Percentiles rank a stretch among this genome's conserved stretches.
phyloP scores from a whole-genome alignment of 2,797 vertebrate genomes.

The Gambelia wislizenii region DNA sequence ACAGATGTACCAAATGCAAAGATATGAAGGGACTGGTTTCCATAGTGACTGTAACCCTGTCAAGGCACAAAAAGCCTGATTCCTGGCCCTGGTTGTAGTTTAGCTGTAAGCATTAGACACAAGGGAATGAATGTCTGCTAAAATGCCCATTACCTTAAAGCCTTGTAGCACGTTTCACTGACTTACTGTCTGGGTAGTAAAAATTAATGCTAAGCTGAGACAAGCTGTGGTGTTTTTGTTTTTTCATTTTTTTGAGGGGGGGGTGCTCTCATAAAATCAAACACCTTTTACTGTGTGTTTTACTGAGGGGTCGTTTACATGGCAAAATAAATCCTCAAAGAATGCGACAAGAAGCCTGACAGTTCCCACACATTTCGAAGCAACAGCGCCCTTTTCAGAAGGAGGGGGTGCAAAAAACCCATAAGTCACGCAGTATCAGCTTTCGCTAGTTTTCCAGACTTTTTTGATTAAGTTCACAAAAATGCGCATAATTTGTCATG shows the following conservation, averaged over 20 bases:
- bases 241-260: not conserved
- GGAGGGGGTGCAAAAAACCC: no score
- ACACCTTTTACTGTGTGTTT: not conserved
- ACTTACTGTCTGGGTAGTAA: not conserved
- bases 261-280: not conserved
- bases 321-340: no score
- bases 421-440: no score
- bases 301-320: no score
- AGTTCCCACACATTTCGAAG: no score
- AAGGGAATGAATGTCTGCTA: not conserved
- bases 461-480: no score
- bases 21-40: constrained; percentile 60
- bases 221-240: no score
- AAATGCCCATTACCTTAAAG: not conserved
- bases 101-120: constrained; percentile 19
- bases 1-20: constrained; percentile 62
- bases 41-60: constrained; percentile 64
- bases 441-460: no score
- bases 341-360: no score
- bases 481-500: no score
- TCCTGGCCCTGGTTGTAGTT: constrained; percentile 27
- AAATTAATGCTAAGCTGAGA: constrained; percentile 1
- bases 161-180: not conserved
- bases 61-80: constrained; percentile 35
- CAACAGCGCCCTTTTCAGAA: no score